Evolutionary conservation across 2,888 invertebrate genomes (phyloP), one percentile per base, ranked within the genome.

Genomic region (Diaphora mendica): DNA sequence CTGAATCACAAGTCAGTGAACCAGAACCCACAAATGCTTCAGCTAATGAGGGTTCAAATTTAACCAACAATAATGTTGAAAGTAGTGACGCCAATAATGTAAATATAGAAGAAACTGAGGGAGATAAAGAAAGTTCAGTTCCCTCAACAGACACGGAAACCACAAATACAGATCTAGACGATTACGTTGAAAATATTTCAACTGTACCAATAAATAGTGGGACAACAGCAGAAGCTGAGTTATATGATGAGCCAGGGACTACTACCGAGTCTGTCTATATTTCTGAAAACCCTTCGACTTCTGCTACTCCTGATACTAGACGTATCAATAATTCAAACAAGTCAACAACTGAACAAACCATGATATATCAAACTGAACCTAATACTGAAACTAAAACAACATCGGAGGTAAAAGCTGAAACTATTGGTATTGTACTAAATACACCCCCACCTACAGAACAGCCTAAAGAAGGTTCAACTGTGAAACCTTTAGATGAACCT

Each of bases 101-200:
- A 44, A 62, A 30, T 4, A 20, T 87, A 39, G 64, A 79, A 20
- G 91, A 89, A 79, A 89, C 84, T 8, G 89, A 90, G 71, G 71
- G 94, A 3, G 79, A 95, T 74, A 95, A 95, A 88, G 95, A 23
- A n/a, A n/a, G 20, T 11, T 35, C 64, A n/a, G 7, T 23, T 11
- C 13, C 23, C 9, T 35, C 39, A 39, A 79, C 79, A 59, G 76
- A 81, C 77, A 78, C 77, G 3, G 89, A 90, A 68, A 66, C 81
- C 17, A 8, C 69, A 0, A 87, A 86, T 1, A 89, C 88, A 55
- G 68, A 80, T 15, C 91, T 88, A 80, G 88, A 85, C 7, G 89
- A 91, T 71, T 70, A 94, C 2, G 79, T 95, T 74, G 95, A 95
- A 88, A 95, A 91, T 75, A 91, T 95, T 20, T 95, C 95, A 2